phyloP scores from a whole-genome alignment of 2,113 vertebrate species.

The Cyanistes caeruleus region DNA sequence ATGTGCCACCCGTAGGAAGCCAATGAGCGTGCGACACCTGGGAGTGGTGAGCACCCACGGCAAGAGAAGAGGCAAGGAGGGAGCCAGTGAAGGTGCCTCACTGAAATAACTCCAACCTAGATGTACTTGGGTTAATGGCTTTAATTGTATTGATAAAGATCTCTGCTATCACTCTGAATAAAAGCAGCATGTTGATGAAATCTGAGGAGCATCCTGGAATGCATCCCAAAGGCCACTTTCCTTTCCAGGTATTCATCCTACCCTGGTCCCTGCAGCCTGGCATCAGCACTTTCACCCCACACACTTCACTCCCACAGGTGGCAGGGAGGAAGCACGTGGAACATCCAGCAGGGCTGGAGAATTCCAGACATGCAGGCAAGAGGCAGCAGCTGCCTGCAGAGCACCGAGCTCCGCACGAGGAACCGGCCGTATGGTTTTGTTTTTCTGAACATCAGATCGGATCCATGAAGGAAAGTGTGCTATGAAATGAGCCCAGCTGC shows the following conservation, averaged over 20 bases:
- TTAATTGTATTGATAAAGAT: neutral
- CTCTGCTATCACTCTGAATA: neutral
- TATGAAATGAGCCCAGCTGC: neutral
- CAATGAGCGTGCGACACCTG: rapidly evolving
- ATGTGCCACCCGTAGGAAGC: rapidly evolving
- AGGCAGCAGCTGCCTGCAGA: neutral
- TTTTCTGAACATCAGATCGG: rapidly evolving
- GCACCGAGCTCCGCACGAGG: rapidly evolving
- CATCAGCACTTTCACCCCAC: rapidly evolving
- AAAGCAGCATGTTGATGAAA: neutral
- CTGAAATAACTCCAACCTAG: neutral
- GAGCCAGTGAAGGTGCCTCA: neutral
- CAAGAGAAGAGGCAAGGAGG: neutral
- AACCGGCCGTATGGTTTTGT: rapidly evolving
- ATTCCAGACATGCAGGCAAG: rapidly evolving
- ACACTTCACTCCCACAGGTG: rapidly evolving
- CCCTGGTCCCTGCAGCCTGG: rapidly evolving
- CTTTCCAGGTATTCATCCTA: rapidly evolving
- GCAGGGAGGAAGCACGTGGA: rapidly evolving
- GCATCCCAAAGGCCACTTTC: neutral
- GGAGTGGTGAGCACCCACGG: rapidly evolving
- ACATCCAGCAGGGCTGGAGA: rapidly evolving
- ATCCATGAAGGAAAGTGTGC: rapidly evolving
- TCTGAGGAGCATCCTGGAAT: neutral
- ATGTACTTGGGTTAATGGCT: neutral